phyloP scores from a whole-genome alignment of 2,113 vertebrate species.

The Hyperoodon ampullatus region DNA sequence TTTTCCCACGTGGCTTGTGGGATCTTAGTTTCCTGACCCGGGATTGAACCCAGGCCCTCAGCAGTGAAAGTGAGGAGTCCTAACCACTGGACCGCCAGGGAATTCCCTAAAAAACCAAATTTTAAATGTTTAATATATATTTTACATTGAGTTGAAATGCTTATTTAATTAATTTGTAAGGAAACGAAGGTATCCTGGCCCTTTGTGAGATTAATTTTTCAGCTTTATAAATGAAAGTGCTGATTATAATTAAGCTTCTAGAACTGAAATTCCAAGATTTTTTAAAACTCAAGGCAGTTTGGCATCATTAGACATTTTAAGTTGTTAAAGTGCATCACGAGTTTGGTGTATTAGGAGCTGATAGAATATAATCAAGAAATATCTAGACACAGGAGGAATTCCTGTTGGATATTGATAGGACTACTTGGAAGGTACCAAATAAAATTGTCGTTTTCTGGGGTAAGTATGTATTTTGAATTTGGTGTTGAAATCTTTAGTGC shows the following conservation, averaged over 20 bases:
- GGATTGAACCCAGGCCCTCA: not conserved
- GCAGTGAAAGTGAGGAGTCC: not conserved
- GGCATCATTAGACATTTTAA: not conserved
- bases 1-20: not conserved
- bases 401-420: not conserved
- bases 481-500: not conserved
- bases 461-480: conserved; percentile 38
- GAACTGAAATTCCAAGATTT: not conserved
- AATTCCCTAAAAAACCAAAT: not conserved
- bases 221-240: not conserved
- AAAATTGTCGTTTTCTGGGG: not conserved
- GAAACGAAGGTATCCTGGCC: not conserved
- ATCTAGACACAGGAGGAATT: not conserved
- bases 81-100: not conserved
- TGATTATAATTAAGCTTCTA: not conserved
- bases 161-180: conserved; percentile 35
- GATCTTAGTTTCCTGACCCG: not conserved
- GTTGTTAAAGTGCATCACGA: not conserved
- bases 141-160: not conserved
- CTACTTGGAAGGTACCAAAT: not conserved
- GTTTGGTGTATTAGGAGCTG: conserved; percentile 14
- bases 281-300: not conserved
- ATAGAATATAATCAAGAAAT: conserved; percentile 18
- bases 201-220: not conserved
- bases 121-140: not conserved